Evolutionary conservation across 2,888 invertebrate species (phyloP), one percentile per base, ranked within the genome.

Genomic region (Cephus sareptanus): DNA sequence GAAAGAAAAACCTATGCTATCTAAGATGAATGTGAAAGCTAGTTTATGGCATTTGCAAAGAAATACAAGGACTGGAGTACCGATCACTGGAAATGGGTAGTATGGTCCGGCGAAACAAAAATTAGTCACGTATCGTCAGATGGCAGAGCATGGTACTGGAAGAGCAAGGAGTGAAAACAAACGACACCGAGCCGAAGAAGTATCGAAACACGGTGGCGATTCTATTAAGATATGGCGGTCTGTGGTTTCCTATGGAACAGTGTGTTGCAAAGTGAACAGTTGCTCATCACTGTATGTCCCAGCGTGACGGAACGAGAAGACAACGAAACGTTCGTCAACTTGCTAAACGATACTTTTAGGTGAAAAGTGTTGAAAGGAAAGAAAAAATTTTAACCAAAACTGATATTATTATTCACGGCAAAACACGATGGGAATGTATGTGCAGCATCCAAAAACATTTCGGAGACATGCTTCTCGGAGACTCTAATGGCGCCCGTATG

Each of bases 31-130:
- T 77, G 75, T 79, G 69, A 77, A 73, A 70, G 56, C 69, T 69
- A 77, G 76, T 79, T 80, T 35, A 12, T 79, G 77, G 68, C 76
- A 68, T 83, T 84, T 81, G 82, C 71, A 34, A 81, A 82, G 78
- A 81, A 81, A 79, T 80, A 81, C 79, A 70, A 76, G 74, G 75
- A 74, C 34, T 81, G 79, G 76, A 83, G 77, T 75, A 73, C 69
- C 4, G 79, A 81, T 56, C 76, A 79, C 77, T 83, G 80, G 81
- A 80, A 80, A 74, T 79, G 34, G 56, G 80, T 83, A 82, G 79
- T 82, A 76, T 84, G 79, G 76, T 75, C 77, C 77, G 79, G 79
- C 2, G 83, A 81, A 77, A 82, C 77, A 56, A 77, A 79, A 78
- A 82, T 84, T 77, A 76, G 78, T 79, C 77, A 78, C 78, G 76